Base-by-base conservation (phyloP, 2,888 invertebrate species). In the Nemotelus nigrinus region DNA sequence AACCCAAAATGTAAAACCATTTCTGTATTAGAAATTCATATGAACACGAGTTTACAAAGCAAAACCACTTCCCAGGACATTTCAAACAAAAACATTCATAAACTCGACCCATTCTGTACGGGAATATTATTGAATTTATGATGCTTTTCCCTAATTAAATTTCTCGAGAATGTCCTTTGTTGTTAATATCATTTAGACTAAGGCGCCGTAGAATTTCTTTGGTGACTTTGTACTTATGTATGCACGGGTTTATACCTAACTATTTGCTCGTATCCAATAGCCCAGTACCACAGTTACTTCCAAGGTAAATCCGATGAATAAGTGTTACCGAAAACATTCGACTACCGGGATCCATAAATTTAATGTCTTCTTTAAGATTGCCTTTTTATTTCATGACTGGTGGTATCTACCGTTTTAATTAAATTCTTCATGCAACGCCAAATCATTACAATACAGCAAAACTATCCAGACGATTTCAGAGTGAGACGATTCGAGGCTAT, bases 321-420 rank as follows among this genome's bases (percentile, higher is more conserved):
- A 57, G 25, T 57, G 57, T 10, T 25, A 25, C 25, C 25, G 25
- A 25, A 25, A 25, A 68, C 43, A 43, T 43, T 43, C 43, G 48
- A 39, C 39, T 50, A 48, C 68, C 68, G 68, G 68, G 50, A 68
- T 68, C 41, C 68, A 68, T 68, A 68, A 68, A 68, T 68, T 68
- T 68, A 68, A 68, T 68, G 68, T 68, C 68, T 68, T 50, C 68
- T 68, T 68, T 68, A 68, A 50, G 68, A 68, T 68, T 68, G 68
- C 68, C 68, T 43, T 50, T 68, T 68, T 68, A 68, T 68, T 68
- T 68, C 68, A 68, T 47, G 68, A 39, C 68, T 25, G 25, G 0
- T 25, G 25, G 25, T 50, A 68, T 68, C 68, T 44, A 50, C 44
- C 39, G 41, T 41, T 68, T 68, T 68, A 68, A 68, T 68, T 68